These are phyloP conservation scores for Ormyrus labotus DNA, from an alignment of 2,888 invertebrate species.

Conservation along the genomic window DNA sequence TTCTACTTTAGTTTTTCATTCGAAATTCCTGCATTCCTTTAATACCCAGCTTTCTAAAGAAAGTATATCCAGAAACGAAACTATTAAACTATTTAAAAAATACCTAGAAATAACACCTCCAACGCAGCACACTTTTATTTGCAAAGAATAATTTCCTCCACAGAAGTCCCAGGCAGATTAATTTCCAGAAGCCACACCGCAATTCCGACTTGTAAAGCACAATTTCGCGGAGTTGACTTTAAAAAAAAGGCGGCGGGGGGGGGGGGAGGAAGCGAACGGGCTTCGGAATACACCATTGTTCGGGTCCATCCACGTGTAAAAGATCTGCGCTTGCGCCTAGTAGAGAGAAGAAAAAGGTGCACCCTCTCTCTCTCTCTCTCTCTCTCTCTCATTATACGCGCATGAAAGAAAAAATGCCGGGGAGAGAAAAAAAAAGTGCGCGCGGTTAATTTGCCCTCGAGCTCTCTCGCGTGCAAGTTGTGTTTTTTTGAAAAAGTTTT, in stretches of 20 bases:
- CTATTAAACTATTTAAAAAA: no score
- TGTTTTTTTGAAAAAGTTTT: conserved; percentile 14
- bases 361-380: neutral
- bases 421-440: neutral
- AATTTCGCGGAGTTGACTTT: neutral
- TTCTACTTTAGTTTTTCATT: no score
- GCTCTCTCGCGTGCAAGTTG: neutral
- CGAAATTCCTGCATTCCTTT: no score
- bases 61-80: no score
- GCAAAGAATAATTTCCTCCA: no score
- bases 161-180: neutral
- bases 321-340: neutral
- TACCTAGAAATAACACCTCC: no score
- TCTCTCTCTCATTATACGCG: neutral
- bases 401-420: neutral
- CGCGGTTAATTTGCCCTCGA: conserved; percentile 11
- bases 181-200: neutral
- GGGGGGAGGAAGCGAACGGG: no score
- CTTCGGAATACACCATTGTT: conserved; percentile 1
- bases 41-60: no score
- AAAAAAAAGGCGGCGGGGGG: neutral
- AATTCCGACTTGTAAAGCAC: no score
- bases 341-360: neutral
- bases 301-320: conserved; percentile 8
- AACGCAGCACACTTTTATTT: no score